Percentiles rank a stretch among this genome's conserved stretches.
These are phyloP conservation scores for Drosophila takahashii DNA, from an alignment of 1,140 invertebrate species.

Conservation along the genomic window DNA sequence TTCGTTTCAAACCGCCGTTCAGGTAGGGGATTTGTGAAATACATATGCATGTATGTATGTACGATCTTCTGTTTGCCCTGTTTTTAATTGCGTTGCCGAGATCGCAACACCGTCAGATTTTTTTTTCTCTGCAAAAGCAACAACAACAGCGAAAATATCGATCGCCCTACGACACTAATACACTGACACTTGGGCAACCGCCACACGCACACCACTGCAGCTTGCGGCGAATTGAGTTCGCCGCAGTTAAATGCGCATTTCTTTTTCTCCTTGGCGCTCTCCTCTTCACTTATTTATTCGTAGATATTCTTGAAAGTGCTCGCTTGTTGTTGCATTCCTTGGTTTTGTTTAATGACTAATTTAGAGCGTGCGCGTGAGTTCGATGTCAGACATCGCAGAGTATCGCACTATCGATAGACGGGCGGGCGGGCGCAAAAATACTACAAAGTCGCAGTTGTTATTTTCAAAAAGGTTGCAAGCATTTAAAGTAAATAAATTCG, in stretches of 20 bases:
- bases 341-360: neutral
- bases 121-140: conserved; percentile 9
- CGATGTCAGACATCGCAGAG: neutral
- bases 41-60: neutral
- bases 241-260: conserved; percentile 12
- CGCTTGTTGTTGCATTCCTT: neutral
- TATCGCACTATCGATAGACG: neutral
- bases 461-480: neutral
- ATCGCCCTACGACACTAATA: conserved; percentile 19
- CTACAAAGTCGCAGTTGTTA: neutral
- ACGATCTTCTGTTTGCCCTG: neutral
- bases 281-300: neutral
- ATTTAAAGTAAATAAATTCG: neutral
- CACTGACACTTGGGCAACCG: neutral
- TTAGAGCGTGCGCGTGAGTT: neutral
- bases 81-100: neutral
- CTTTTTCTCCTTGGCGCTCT: neutral
- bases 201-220: conserved; percentile 3
- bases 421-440: too few species aligned
- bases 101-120: neutral
- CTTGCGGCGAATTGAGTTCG: conserved; percentile 22
- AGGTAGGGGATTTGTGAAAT: neutral
- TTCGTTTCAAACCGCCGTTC: neutral
- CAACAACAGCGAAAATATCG: conserved; percentile 1
- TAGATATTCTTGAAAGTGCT: neutral